These are phyloP conservation scores for Lepidocyrtoides sp. DNA, from an alignment of 2,888 invertebrate genomes.

Conservation along the genomic window DNA sequence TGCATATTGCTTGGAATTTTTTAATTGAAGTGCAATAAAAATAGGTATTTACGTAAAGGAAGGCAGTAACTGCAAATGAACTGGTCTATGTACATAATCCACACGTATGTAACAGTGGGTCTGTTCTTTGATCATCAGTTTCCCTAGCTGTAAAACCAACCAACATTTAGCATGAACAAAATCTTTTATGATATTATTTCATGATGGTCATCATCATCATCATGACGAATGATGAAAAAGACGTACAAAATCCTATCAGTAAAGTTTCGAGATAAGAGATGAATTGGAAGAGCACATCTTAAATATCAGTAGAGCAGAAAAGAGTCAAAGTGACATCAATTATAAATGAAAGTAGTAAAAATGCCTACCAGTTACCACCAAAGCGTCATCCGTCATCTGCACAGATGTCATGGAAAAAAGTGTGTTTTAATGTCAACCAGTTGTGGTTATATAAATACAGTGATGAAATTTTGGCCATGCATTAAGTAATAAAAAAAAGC, in stretches of 20 bases:
- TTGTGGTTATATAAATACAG: neutral
- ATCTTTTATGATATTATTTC: conserved; percentile 7
- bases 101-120: neutral
- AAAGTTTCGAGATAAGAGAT: conserved; percentile 7
- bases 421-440: conserved; percentile 48
- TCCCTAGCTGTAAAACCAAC: neutral
- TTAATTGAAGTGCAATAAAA: neutral
- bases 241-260: neutral
- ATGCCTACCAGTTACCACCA: too few relatives aligned
- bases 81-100: too few relatives aligned
- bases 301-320: neutral
- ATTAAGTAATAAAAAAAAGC: neutral
- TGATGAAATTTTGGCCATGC: conserved; percentile 36
- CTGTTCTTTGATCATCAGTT: neutral
- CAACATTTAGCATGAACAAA: neutral
- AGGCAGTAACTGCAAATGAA: too few relatives aligned
- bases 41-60: too few relatives aligned
- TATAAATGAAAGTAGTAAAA: neutral
- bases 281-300: neutral
- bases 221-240: neutral
- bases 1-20: too few relatives aligned
- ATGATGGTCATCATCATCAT: conserved; percentile 1
- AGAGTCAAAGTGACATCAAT: conserved; percentile 30
- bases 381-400: conserved; percentile 29
- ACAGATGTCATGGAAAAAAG: conserved; percentile 40